phyloP scores from a whole-genome alignment of 2,888 invertebrate genomes.

The Hyposoter didymator region DNA sequence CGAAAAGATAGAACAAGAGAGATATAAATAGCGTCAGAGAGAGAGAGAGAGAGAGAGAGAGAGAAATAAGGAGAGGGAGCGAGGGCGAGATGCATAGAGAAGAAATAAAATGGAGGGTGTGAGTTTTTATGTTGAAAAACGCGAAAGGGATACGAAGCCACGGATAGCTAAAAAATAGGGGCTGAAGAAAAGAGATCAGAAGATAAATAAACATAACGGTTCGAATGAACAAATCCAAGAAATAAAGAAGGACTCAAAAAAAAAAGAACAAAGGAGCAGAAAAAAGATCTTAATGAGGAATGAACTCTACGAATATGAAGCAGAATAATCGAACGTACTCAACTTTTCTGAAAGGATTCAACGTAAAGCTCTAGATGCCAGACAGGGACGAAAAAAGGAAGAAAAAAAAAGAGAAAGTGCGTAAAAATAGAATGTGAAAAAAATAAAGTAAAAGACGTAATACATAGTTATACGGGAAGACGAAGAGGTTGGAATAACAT shows the following conservation, averaged over 20 bases:
- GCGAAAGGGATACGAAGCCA: slow-evolving; percentile 44
- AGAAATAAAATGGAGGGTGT: slow-evolving; percentile 18
- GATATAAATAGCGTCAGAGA: slow-evolving; percentile 28
- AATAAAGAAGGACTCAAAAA: not conserved
- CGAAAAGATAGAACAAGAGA: slow-evolving; percentile 46
- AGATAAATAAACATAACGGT: slow-evolving; percentile 29
- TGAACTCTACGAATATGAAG: not conserved
- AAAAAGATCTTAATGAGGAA: not conserved
- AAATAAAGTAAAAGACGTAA: slow-evolving; percentile 20
- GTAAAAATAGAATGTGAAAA: slow-evolving; percentile 1
- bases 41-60: slow-evolving; percentile 4
- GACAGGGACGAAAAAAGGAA: not conserved
- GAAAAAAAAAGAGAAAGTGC: slow-evolving; percentile 3
- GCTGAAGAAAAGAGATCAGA: slow-evolving; percentile 35
- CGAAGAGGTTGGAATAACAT: slow-evolving; percentile 20
- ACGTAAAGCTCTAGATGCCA: not conserved
- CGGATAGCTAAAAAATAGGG: slow-evolving; percentile 50
- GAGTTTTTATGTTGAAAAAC: slow-evolving; percentile 31
- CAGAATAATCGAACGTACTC: not conserved
- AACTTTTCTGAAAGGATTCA: not conserved
- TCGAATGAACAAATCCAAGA: not conserved
- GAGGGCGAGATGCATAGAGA: not conserved
- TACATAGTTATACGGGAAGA: slow-evolving; percentile 5
- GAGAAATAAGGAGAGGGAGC: slow-evolving; percentile 1
- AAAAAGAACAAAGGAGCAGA: slow-evolving; percentile 10